Evolutionary conservation across 2,797 vertebrate species (phyloP), one percentile per base, ranked within the genome.

Genomic region (Kryptopterus vitreolus): DNA sequence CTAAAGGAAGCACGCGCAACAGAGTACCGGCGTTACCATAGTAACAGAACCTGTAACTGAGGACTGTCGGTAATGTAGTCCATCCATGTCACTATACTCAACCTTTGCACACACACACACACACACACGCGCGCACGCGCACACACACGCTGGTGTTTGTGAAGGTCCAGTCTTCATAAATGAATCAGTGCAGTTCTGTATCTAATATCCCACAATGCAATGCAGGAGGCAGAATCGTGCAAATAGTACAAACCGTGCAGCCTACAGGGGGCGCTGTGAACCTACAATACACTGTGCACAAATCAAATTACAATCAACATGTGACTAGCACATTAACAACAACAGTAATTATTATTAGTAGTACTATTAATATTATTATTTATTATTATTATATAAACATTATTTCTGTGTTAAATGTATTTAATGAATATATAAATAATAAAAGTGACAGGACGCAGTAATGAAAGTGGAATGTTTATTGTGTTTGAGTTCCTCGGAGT

Each of bases 61-160:
- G 68, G 68, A 52, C 52, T 52, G 3, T 70, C 46, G 68, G 68
- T 71, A 53, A 71, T 55, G 50, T 13, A 35, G 50, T 53, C 2
- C 8, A 70, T 24, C 8, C 18, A 2, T 24, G 8, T 16, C 43
- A 29, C 29, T 46, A 43, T 43, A 43, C 38, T 43, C 38, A 43
- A 43, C 38, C 38, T 43, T 43, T 43, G 10, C 38, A 38, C 38
- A 50, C 48, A 50, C 48, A 50, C 48, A 50, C 48, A 50, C 48
- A 50, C 48, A 50, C 48, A 50, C 48, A 50, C 48, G 15, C 48
- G 15, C 48, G 15, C 38, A 43, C 38, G 10, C 38, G 10, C 38
- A 43, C 38, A 43, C 38, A 43, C 38, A 43, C 38, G 10, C 38
- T n/a, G n/a, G n/a, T n/a, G n/a, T n/a, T n/a, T n/a, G n/a, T n/a